Evolutionary conservation across 2,113 vertebrate genomes (phyloP).

Genomic region (Potamarius usumacintae): DNA sequence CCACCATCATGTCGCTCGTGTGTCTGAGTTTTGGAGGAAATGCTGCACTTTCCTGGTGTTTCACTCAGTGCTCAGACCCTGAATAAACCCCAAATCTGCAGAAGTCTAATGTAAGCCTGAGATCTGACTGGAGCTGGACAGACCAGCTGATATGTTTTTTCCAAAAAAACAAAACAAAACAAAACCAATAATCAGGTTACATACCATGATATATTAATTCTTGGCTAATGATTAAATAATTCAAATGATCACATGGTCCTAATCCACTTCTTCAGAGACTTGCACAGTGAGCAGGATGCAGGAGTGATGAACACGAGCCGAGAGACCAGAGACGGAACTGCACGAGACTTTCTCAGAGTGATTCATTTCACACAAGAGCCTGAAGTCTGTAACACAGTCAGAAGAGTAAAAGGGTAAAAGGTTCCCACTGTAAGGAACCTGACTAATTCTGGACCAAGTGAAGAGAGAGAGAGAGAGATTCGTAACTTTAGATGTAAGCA

Average conservation of each 20-base stretch:
- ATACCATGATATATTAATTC: constrained; percentile 72
- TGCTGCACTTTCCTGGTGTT: background rate
- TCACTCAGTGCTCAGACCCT: background rate
- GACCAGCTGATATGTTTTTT: constrained; percentile 59
- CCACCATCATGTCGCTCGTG: background rate
- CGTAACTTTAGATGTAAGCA: constrained; percentile 60
- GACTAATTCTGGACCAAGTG: background rate
- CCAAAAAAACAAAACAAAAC: constrained; percentile 45
- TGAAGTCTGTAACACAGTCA: constrained; percentile 58
- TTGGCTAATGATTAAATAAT: constrained; percentile 74
- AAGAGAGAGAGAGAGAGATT: background rate
- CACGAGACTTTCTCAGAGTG: constrained; percentile 58
- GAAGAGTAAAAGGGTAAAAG: constrained; percentile 57
- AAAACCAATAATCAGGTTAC: constrained; percentile 62
- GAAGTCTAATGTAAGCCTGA: constrained; percentile 43
- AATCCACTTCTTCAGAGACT: constrained; percentile 71
- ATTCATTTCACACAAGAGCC: constrained; percentile 63
- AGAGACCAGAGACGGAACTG: constrained; percentile 60
- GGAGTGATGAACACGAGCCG: constrained; percentile 68
- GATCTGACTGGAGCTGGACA: constrained; percentile 60
- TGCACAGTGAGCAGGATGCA: constrained; percentile 52
- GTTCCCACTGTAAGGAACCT: constrained; percentile 52
- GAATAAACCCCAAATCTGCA: constrained; percentile 29
- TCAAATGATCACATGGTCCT: constrained; percentile 76
- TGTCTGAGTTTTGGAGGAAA: background rate